phyloP scores from a whole-genome alignment of 2,113 vertebrate species.

The Helogale parvula region DNA sequence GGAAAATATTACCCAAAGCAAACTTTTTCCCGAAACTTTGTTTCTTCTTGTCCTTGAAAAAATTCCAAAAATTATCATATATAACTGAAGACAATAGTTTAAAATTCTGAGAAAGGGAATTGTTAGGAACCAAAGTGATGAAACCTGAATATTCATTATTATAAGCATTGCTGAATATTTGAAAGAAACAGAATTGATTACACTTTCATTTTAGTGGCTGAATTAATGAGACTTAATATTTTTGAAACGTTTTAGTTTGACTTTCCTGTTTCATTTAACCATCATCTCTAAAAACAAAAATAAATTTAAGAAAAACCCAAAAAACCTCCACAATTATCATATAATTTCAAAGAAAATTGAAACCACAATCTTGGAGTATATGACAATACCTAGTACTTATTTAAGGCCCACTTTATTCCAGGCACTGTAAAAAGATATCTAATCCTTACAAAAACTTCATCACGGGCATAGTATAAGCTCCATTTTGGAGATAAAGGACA shows the following conservation, averaged over 20 bases:
- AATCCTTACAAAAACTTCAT: neutral
- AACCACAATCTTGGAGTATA: neutral
- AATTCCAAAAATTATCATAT: neutral
- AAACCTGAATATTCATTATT: neutral
- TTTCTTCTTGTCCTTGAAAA: neutral
- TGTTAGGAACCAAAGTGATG: neutral
- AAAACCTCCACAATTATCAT: neutral
- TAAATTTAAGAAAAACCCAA: neutral
- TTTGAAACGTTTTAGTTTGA: neutral
- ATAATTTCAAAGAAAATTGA: slow-evolving; percentile 26
- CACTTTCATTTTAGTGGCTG: neutral
- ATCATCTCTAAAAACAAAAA: neutral
- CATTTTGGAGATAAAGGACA: neutral
- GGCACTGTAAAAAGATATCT: neutral
- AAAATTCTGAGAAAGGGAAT: slow-evolving; percentile 7
- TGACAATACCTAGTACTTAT: neutral
- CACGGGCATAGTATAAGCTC: neutral
- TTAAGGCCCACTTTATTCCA: neutral
- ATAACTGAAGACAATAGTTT: neutral
- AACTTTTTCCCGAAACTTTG: neutral
- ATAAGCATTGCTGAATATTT: neutral
- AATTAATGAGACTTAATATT: neutral
- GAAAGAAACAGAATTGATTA: neutral
- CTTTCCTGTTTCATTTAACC: neutral
- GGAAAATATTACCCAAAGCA: neutral